Percentiles rank a stretch among this genome's conserved stretches.
These are phyloP conservation scores for Lissonota sp. DNA, from an alignment of 2,888 invertebrate genomes.

Conservation along the genomic window DNA sequence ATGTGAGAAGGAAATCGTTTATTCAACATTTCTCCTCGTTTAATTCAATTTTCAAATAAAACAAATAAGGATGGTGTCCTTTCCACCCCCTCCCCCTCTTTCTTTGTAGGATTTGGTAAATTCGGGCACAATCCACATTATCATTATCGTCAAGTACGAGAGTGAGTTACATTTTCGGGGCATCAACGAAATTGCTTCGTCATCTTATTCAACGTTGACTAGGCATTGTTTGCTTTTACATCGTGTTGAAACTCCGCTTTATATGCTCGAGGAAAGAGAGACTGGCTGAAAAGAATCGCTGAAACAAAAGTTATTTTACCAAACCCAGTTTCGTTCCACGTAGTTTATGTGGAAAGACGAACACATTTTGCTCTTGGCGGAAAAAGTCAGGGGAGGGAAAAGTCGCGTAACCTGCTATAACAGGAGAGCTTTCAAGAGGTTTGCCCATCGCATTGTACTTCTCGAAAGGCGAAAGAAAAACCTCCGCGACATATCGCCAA, in stretches of 20 bases:
- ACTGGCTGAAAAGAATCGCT: constrained; percentile 39
- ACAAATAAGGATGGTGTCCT: no score
- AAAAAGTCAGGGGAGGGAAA: constrained; percentile 22
- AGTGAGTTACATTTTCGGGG: constrained; percentile 11
- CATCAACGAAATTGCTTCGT: constrained; percentile 43
- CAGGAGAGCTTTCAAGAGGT: constrained; percentile 16
- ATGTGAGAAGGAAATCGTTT: no score
- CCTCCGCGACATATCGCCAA: not conserved
- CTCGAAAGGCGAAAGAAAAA: constrained; percentile 14
- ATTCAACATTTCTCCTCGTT: no score
- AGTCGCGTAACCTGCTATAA: constrained; percentile 38
- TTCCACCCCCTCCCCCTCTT: no score
- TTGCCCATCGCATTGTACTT: constrained; percentile 15
- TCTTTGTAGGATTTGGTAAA: no score
- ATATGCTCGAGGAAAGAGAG: constrained; percentile 34
- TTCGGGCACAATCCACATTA: no score
- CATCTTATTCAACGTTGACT: constrained; percentile 17
- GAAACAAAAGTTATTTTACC: constrained; percentile 49
- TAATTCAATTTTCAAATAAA: no score
- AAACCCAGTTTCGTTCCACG: constrained; percentile 1
- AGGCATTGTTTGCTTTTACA: constrained; percentile 28
- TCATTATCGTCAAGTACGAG: not conserved
- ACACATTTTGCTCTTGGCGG: constrained; percentile 15
- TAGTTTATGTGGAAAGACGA: constrained; percentile 1
- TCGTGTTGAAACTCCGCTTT: constrained; percentile 30